Conservation (phyloP, 2,797 vertebrate genomes). For the Gymnocypris eckloni region DNA sequence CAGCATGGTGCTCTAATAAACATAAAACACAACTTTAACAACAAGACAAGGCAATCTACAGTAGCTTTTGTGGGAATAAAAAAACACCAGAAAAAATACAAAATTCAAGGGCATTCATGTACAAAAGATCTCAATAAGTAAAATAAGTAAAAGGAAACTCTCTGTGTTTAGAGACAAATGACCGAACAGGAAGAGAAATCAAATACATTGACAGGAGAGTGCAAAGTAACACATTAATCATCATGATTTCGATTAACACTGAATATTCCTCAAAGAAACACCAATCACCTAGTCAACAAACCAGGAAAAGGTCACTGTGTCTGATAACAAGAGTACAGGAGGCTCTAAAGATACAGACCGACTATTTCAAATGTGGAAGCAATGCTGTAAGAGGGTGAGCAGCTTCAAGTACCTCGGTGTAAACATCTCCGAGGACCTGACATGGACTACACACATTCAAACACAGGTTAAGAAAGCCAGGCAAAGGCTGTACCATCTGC, state of each 20-base stretch:
- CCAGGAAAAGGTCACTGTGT: background rate
- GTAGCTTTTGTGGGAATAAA: too few relatives aligned
- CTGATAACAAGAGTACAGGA: background rate
- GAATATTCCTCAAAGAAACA: constrained; percentile 5
- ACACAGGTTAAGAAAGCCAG: too few relatives aligned
- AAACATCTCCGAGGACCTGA: too few relatives aligned
- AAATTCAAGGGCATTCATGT: too few relatives aligned
- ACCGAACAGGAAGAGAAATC: constrained; percentile 3
- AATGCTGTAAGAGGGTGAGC: background rate
- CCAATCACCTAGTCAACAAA: constrained; percentile 22
- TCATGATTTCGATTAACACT: constrained; percentile 7
- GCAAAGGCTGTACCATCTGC: too few relatives aligned
- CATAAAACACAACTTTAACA: too few relatives aligned
- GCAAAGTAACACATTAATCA: background rate
- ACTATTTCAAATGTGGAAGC: background rate
- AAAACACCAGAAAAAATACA: too few relatives aligned
- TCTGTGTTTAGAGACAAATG: background rate
- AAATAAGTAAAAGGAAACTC: background rate
- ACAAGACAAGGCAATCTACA: too few relatives aligned
- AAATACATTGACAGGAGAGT: background rate
- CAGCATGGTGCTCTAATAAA: too few relatives aligned
- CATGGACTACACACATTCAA: too few relatives aligned
- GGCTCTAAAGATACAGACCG: background rate
- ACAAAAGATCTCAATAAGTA: background rate
- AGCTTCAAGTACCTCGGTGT: too few relatives aligned